These are phyloP conservation scores for Vombatus ursinus DNA, from an alignment of 2,113 vertebrate species.

Conservation along the genomic window DNA sequence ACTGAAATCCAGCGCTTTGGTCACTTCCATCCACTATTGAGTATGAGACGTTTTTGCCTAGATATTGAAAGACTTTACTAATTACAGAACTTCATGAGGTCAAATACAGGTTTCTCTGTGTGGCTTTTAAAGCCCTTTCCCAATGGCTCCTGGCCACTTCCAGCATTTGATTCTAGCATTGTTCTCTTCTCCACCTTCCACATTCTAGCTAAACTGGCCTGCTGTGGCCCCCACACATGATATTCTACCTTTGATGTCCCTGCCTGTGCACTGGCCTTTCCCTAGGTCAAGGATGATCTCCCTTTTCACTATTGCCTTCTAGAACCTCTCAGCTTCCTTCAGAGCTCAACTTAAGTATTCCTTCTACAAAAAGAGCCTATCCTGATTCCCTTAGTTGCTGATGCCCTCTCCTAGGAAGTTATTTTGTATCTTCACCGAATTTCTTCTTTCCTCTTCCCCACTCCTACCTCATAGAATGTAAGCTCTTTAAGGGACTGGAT, in stretches of 20 bases:
- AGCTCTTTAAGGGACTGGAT: neutral
- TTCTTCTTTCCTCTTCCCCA: neutral
- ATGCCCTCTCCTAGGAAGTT: neutral
- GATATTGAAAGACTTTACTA: neutral
- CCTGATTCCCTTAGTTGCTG: neutral
- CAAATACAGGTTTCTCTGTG: neutral
- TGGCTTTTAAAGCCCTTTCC: neutral
- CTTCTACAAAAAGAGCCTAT: neutral
- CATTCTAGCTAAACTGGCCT: neutral
- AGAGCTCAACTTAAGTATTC: neutral
- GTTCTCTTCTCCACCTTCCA: neutral
- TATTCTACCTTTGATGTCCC: neutral
- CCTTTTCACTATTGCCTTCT: neutral
- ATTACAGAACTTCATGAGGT: neutral
- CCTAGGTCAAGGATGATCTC: neutral
- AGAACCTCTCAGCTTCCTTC: neutral
- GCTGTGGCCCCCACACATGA: neutral
- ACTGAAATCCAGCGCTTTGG: neutral
- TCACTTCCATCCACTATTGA: neutral
- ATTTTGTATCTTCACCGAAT: neutral
- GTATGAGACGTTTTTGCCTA: neutral
- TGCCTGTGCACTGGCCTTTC: neutral
- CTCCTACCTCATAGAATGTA: neutral
- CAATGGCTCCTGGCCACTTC: neutral
- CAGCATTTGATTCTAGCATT: neutral